phyloP scores from a whole-genome alignment of 2,113 vertebrate genomes.

The Plestiodon gilberti region DNA sequence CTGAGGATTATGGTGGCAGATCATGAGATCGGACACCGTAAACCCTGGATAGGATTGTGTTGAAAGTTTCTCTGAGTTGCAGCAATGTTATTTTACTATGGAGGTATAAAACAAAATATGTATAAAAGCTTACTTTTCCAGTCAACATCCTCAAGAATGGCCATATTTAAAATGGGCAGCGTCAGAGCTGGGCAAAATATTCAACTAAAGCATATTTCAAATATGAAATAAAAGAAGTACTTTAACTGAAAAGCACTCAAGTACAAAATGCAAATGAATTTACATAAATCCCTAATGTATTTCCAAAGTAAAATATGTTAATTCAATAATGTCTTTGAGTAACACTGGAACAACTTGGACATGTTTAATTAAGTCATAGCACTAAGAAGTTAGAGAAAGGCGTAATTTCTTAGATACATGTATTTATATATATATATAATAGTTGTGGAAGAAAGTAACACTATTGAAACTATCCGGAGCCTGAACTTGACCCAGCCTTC shows the following conservation, averaged over 20 bases:
- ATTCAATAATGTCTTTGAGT: slow-evolving; percentile 21
- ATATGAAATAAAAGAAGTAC: not conserved
- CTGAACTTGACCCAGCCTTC: not conserved
- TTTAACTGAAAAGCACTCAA: not conserved
- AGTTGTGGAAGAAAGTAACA: not conserved
- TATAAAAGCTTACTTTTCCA: not conserved
- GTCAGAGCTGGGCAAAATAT: not conserved
- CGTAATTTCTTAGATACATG: not conserved
- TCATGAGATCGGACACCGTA: too few species aligned
- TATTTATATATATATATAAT: not conserved
- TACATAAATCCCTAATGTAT: slow-evolving; percentile 15
- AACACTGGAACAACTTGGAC: slow-evolving; percentile 7
- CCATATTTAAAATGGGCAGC: not conserved
- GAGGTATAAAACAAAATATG: not conserved
- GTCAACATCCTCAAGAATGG: not conserved
- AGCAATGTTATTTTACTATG: not conserved
- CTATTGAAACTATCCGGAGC: not conserved
- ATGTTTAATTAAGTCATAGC: slow-evolving; percentile 13
- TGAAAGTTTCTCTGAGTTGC: not conserved
- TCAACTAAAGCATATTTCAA: not conserved
- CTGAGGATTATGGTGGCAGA: too few species aligned
- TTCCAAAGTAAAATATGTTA: slow-evolving; percentile 18
- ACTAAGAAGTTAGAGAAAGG: not conserved
- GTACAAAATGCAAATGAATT: slow-evolving; percentile 2
- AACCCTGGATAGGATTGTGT: too few species aligned